Conservation (phyloP, 1,140 invertebrate species). For the Zaprionus vittiger region DNA sequence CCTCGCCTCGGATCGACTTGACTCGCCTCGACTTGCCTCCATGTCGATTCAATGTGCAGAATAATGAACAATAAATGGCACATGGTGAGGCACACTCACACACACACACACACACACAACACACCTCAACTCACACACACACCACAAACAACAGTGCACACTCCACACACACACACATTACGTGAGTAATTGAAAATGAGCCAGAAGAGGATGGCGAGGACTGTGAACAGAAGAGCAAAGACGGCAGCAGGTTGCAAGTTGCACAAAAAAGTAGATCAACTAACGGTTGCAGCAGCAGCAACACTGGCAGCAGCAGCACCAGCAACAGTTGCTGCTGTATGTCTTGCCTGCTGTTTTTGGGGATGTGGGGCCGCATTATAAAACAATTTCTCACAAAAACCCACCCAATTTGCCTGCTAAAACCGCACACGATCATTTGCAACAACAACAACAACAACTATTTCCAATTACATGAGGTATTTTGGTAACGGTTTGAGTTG, state of each 20-base stretch:
- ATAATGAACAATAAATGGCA: constrained; percentile 56
- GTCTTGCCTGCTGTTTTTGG: constrained; percentile 3
- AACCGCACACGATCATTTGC: constrained; percentile 6
- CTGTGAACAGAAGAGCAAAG: background rate
- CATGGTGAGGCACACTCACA: constrained; percentile 15
- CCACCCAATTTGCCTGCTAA: constrained; percentile 60
- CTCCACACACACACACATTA: constrained; percentile 27
- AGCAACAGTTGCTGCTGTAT: constrained; percentile 7
- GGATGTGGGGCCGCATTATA: constrained; percentile 51
- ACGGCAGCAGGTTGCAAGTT: constrained; percentile 30
- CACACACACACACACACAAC: background rate
- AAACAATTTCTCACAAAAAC: constrained; percentile 60
- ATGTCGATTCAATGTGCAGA: constrained; percentile 21
- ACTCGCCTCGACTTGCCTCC: background rate
- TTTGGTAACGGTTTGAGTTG: constrained; percentile 34
- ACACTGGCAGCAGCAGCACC: background rate
- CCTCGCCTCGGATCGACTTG: background rate
- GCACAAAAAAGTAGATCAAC: constrained; percentile 68
- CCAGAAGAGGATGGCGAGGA: constrained; percentile 23
- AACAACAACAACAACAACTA: constrained; percentile 2
- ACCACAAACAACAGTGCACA: background rate
- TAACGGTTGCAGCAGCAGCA: constrained; percentile 52
- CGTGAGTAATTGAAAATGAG: constrained; percentile 48
- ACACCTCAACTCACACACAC: constrained; percentile 2
- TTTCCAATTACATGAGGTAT: constrained; percentile 45